Evolutionary conservation across 2,113 vertebrate genomes (phyloP).

Genomic region (Microcebus lehilahytsara): DNA sequence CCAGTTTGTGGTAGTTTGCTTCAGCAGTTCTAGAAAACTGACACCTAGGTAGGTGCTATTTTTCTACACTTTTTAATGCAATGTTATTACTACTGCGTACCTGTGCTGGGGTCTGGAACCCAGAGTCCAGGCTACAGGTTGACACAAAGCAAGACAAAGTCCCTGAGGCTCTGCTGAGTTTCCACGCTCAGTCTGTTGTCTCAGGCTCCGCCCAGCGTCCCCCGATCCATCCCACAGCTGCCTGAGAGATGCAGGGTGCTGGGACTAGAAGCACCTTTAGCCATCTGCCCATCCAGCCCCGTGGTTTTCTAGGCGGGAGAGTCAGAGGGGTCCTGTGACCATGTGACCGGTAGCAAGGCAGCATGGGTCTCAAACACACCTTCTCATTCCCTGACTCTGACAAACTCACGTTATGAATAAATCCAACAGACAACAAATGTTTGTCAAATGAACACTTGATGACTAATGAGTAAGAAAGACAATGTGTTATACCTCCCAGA

Average conservation of each 20-base stretch:
- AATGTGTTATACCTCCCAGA: background rate
- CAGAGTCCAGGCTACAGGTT: background rate
- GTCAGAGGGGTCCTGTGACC: background rate
- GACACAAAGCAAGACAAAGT: background rate
- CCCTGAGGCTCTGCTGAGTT: background rate
- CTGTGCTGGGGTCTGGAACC: background rate
- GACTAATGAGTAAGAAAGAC: conserved; percentile 4
- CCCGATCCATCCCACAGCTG: background rate
- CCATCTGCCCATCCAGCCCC: background rate
- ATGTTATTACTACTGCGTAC: background rate
- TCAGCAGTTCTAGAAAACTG: background rate
- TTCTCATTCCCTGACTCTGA: background rate
- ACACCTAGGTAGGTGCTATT: background rate
- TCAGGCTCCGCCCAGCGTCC: rapidly evolving
- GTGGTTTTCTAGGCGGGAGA: background rate
- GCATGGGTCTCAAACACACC: background rate
- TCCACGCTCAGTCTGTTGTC: rapidly evolving
- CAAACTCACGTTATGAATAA: conserved; percentile 28
- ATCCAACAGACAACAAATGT: conserved; percentile 49
- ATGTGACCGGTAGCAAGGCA: background rate
- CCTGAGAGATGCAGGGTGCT: background rate
- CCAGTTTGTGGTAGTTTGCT: background rate
- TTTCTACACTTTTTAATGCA: background rate
- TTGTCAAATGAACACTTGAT: conserved; percentile 40
- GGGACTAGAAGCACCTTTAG: background rate